Conservation (phyloP, 2,113 vertebrate species). For the Oryzias curvinotus region DNA sequence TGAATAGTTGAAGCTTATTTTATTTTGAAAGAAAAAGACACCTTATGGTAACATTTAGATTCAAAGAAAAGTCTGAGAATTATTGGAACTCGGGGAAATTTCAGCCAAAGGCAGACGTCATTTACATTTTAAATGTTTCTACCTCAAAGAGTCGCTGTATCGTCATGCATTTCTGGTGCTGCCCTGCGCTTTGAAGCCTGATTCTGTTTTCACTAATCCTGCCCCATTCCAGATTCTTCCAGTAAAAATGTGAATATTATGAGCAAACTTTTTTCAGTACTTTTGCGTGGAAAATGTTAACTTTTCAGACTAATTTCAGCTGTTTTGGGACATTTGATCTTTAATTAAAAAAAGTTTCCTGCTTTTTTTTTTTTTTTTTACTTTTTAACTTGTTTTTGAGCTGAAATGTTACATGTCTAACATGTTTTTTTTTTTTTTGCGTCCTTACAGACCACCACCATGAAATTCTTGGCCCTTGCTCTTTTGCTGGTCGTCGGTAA, state of each 20-base stretch:
- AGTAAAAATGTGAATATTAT: slow-evolving; percentile 26
- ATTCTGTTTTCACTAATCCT: slow-evolving; percentile 36
- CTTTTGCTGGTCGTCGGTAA: slow-evolving; percentile 76
- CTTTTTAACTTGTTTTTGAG: neutral
- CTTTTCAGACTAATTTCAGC: slow-evolving; percentile 8
- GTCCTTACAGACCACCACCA: slow-evolving; percentile 63
- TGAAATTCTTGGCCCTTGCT: slow-evolving; percentile 75
- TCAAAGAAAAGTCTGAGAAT: too few species aligned
- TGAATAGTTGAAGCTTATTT: too few species aligned
- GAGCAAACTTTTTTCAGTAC: neutral
- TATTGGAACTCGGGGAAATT: too few species aligned
- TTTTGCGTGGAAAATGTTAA: slow-evolving; percentile 16
- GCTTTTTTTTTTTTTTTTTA: neutral
- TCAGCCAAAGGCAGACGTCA: too few species aligned
- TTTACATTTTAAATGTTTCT: too few species aligned
- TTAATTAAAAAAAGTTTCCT: neutral
- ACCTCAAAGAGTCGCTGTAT: too few species aligned
- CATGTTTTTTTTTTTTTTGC: slow-evolving; percentile 8
- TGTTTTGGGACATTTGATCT: neutral
- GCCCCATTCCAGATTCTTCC: slow-evolving; percentile 40
- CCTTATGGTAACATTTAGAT: too few species aligned
- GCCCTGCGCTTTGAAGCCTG: slow-evolving; percentile 13
- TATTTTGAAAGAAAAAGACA: too few species aligned
- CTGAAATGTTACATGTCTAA: neutral
- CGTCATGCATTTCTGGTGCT: neutral